Evolutionary conservation across 2,888 invertebrate genomes (phyloP).

Genomic region (Caenorhabditis sp.): DNA sequence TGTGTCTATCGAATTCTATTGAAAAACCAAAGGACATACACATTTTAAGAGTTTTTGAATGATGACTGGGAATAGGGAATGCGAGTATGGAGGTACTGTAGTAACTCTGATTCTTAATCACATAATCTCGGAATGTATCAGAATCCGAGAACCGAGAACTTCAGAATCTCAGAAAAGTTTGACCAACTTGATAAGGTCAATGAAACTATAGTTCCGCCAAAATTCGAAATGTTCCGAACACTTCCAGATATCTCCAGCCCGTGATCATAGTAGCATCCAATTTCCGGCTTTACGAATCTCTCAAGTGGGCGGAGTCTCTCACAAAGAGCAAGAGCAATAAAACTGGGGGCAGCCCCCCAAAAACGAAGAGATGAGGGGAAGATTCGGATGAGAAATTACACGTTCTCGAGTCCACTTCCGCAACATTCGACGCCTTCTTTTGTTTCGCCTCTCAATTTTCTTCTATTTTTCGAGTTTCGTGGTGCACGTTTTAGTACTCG

Average conservation of each 20-base stretch:
- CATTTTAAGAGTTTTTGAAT: not conserved
- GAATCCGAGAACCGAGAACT: too few relatives aligned
- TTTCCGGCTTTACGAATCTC: conserved; percentile 34
- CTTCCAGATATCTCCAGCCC: not conserved
- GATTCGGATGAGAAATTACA: conserved; percentile 36
- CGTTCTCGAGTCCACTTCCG: conserved; percentile 52
- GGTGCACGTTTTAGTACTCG: conserved; percentile 26
- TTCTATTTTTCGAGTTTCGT: not conserved
- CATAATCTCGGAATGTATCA: too few relatives aligned
- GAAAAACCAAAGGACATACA: conserved; percentile 7
- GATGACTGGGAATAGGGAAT: not conserved
- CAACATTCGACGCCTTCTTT: conserved; percentile 23
- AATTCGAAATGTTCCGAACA: not conserved
- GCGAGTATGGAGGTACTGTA: not conserved
- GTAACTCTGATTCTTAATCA: not conserved
- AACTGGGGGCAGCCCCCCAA: conserved; percentile 7
- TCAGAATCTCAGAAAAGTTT: too few relatives aligned
- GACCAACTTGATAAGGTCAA: too few relatives aligned
- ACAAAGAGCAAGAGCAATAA: conserved; percentile 54
- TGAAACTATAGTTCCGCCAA: not conserved
- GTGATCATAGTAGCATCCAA: conserved; percentile 40
- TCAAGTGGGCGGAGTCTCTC: conserved; percentile 34
- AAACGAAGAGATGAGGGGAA: conserved; percentile 12
- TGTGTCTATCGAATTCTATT: not conserved
- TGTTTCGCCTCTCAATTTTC: conserved; percentile 10